Base-by-base conservation (phyloP, 2,888 invertebrate species). In the Mimas tiliae region DNA sequence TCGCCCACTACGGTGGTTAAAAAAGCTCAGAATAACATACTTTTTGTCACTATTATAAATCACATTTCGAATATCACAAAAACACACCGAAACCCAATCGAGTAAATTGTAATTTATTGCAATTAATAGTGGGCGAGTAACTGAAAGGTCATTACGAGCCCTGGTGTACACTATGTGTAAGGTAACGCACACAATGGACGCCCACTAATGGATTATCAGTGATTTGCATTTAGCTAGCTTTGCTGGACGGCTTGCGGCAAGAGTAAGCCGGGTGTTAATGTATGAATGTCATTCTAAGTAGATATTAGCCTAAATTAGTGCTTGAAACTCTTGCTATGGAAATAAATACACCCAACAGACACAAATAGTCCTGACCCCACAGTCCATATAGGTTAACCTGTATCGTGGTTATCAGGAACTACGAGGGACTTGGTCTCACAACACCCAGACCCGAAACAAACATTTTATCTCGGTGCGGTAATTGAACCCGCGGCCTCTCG, bases 141-240 rank as follows among this genome's bases (percentile, higher is more conserved):
- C 58, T 58, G 58, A 42, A 58, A 58, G 58, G 58, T 58, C 58
- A 58, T 58, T 58, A 58, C 58, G 1, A 34, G 34, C 33, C 34
- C 33, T 33, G 11, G 19, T 11, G 38, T 38, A 58, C 55, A 42
- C 58, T 58, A 53, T 58, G 50, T 67, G 58, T 63, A 74, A 71
- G 70, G 72, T 70, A 67, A 69, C 38, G 77, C 71, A 79, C 76
- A 83, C 83, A 83, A 83, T 82, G 80, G 77, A 73, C 77, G 80
- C 76, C 79, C 85, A 86, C 91, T 93, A 93, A 93, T 93, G 93
- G 92, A 92, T 92, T 92, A 92, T 90, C 90, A 87, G 88, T 87
- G 93, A 93, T 93, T 93, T 93, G 91, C 93, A 93, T 93, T 92
- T 91, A 89, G 89, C 88, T 83, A 84, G 85, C 82, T 86, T 82